Evolutionary conservation across 2,888 invertebrate genomes (phyloP), one percentile per base, ranked within the genome.

Genomic region (Beris chalybata): DNA sequence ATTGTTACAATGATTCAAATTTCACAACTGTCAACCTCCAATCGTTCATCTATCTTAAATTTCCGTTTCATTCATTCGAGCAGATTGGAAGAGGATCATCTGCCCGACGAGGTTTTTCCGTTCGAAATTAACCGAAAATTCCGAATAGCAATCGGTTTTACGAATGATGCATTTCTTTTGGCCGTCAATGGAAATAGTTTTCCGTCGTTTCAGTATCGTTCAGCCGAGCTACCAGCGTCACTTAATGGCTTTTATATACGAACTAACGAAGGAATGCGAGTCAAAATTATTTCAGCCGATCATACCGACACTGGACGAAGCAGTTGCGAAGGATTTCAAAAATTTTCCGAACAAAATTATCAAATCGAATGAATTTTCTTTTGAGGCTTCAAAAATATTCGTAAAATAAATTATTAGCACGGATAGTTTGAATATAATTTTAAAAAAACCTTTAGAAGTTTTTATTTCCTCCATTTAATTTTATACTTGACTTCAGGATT

Each of bases 121-220:
- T 52, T 52, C 22, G 5, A 52, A 52, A 52, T 52, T 4, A 52
- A 52, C 12, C 5, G 52, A 29, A 52, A 52, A 52, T 52, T 52
- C 12, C 52, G 52, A 22, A 13, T 52, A 22, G 52, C 52, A 6
- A 22, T 52, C 29, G 52, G 52, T 15, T 52, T 52, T 29, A 52
- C 52, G 15, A 7, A 11, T 4, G 22, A 22, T 13, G 13, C 15
- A 22, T 52, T 52, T 52, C 11, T 52, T 9, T 5, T 52, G 5
- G 52, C 52, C 5, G 22, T 52, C 15, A 52, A 52, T 22, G 52
- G 52, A 22, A 52, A 52, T 29, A 29, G 11, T 29, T 29, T 22
- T 52, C 11, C 52, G 5, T 52, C 52, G 29, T 52, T 52, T 29
- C 15, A 29, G 22, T 52, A 52, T 52, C 52, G 52, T 12, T 9